Percentiles rank a stretch among this genome's conserved stretches.
Evolutionary conservation across 2,113 vertebrate genomes (phyloP).

Genomic region (Egretta garzetta): DNA sequence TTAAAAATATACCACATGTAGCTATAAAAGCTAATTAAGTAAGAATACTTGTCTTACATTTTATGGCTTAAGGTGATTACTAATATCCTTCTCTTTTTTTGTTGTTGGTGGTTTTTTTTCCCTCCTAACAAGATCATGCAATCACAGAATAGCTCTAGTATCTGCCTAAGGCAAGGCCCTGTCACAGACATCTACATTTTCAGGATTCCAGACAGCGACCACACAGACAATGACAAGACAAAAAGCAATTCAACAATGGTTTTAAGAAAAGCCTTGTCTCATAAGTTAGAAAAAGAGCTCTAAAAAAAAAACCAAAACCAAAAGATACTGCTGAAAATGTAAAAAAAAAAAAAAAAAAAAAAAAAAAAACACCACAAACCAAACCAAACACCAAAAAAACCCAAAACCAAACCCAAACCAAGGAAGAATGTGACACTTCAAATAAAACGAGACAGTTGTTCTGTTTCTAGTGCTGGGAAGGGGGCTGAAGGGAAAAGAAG

Average conservation of each 20-base stretch:
- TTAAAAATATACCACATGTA: not conserved
- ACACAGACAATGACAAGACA: not conserved
- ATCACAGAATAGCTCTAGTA: not conserved
- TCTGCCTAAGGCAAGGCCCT: not conserved
- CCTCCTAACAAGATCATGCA: not conserved
- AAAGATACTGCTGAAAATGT: not conserved
- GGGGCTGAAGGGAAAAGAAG: not conserved
- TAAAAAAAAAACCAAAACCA: not conserved
- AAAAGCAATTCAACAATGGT: not conserved
- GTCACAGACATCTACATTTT: not conserved
- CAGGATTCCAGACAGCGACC: not conserved
- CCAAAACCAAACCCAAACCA: not conserved
- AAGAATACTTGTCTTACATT: not conserved
- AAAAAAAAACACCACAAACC: not conserved
- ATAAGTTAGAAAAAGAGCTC: not conserved
- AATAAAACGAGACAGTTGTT: not conserved
- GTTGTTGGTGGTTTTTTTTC: not conserved
- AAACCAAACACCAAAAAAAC: not conserved
- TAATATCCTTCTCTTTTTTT: not conserved
- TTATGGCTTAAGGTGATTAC: not conserved
- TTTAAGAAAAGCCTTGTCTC: not conserved
- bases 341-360: not conserved
- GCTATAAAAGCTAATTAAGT: not conserved
- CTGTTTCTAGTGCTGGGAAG: not conserved
- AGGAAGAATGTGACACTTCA: not conserved